phyloP scores from a whole-genome alignment of 2,888 invertebrate species.

The Tipula unca region DNA sequence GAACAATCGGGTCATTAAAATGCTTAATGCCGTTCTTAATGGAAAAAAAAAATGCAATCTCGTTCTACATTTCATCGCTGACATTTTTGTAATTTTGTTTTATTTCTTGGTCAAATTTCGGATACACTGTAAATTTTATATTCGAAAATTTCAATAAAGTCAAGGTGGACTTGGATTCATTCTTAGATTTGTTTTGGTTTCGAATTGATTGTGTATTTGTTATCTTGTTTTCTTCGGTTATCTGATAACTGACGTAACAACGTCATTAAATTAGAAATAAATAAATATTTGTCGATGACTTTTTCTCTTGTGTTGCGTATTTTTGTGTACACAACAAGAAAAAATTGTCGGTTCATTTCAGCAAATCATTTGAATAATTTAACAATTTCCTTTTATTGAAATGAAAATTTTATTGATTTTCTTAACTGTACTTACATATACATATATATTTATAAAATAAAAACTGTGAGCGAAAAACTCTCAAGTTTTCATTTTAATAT shows the following conservation, averaged over 20 bases:
- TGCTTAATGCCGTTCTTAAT: no score
- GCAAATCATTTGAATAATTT: slow-evolving; percentile 3
- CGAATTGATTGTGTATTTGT: neutral
- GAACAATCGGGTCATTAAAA: no score
- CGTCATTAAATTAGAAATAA: neutral
- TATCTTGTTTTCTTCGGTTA: neutral
- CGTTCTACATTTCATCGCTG: no score
- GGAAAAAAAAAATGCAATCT: no score
- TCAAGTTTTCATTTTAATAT: neutral
- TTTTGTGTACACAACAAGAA: neutral
- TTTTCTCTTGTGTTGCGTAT: neutral
- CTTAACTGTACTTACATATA: neutral
- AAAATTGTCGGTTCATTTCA: neutral
- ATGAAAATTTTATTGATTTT: slow-evolving; percentile 8
- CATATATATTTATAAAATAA: neutral
- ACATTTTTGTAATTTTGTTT: no score
- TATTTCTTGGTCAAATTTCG: no score
- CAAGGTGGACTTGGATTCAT: no score
- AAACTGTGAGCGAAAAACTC: neutral
- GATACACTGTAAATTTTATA: no score
- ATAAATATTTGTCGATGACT: neutral
- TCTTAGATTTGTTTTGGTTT: no score
- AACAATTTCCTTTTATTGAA: neutral
- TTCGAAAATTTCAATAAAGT: no score
- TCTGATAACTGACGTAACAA: no score